These are phyloP conservation scores for Machaerirhynchus nigripectus DNA, from an alignment of 2,113 vertebrate genomes.

Conservation along the genomic window DNA sequence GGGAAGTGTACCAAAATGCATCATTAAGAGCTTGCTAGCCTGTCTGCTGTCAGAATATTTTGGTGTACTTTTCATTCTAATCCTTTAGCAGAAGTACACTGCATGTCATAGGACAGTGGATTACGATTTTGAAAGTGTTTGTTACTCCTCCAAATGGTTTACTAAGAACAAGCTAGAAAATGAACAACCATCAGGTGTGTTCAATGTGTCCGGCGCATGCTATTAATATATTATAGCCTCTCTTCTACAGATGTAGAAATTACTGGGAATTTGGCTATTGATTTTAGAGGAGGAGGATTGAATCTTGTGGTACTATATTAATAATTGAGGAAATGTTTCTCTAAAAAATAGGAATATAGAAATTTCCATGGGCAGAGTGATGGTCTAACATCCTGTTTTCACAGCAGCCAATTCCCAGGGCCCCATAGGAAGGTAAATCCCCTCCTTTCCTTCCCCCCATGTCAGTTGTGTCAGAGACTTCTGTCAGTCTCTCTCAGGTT, in stretches of 20 bases:
- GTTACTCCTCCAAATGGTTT: neutral
- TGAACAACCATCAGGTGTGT: neutral
- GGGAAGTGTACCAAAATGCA: neutral
- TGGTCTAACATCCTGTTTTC: constrained; percentile 46
- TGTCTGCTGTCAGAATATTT: neutral
- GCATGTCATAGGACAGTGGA: neutral
- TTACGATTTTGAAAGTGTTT: neutral
- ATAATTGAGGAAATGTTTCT: neutral
- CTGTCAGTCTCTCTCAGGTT: neutral
- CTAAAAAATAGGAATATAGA: neutral
- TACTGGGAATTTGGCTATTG: neutral
- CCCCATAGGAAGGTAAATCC: neutral
- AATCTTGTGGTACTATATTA: neutral
- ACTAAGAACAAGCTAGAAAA: neutral
- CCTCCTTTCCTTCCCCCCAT: neutral
- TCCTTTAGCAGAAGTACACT: neutral
- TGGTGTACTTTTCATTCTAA: neutral
- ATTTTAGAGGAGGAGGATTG: neutral
- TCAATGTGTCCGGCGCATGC: neutral
- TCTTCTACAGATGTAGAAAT: neutral
- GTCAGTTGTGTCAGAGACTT: neutral
- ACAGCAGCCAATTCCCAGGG: neutral
- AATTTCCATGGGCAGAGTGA: neutral
- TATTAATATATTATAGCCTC: neutral
- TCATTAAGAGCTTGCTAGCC: neutral